Evolutionary conservation across 2,888 invertebrate species (phyloP), one percentile per base, ranked within the genome.

Genomic region (Plusia festucae): DNA sequence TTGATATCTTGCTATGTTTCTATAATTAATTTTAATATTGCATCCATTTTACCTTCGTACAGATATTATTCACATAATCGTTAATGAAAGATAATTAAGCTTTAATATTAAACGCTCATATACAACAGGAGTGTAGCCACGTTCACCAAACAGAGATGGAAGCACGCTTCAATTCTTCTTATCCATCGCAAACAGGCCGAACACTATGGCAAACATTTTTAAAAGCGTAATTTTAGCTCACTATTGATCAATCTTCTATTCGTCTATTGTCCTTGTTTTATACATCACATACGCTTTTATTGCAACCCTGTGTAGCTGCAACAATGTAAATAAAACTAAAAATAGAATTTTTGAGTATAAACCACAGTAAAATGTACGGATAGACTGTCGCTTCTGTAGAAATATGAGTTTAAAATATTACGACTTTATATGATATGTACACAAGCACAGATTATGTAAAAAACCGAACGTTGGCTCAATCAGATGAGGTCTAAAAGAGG

Each of bases 281-380:
- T 78, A 70, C 68, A 70, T 76, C 77, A 73, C 71, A 78, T 80
- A 63, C 75, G 64, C 73, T 83, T 79, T 83, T 83, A 82, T 79
- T 75, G 68, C 71, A 44, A 67, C 57, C 49, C 59, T 54, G 58
- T 67, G 67, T 70, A 75, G 60, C 70, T 71, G 81, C 65, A 63
- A 59, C 58, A 62, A 60, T 72, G 75, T 72, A 81, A 82, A 81
- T 79, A 78, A 74, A 76, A 73, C 57, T 60, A 65, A 53, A 66
- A 60, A 56, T 56, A 18, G 16, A 16, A 51, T 75, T 60, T 77
- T 63, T 30, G 58, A 65, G 71, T 65, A 49, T 53, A 55, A 20
- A 49, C 16, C 24, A 61, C 53, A 20, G 34, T 65, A 56, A 53
- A 34, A 34, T 69, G 61, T 51, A 27, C 60, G 55, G 55, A 52